Conservation (phyloP, 2,888 invertebrate genomes). For the Ecdyonurus torrentis region DNA sequence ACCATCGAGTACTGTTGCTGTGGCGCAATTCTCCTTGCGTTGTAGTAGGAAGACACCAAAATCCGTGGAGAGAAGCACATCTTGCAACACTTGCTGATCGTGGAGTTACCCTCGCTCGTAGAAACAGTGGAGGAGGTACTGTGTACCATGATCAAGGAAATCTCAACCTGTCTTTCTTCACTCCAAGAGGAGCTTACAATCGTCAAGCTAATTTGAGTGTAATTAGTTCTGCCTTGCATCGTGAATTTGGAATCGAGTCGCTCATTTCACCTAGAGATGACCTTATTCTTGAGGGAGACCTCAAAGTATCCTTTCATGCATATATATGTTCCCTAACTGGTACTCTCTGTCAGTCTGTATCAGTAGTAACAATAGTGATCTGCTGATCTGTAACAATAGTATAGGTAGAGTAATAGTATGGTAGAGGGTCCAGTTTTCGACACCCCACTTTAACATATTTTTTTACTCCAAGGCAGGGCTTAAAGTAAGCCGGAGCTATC, state of each 20-base stretch:
- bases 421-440: no score
- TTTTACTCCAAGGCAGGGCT: no score
- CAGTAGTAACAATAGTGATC: no score
- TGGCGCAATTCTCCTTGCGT: slow-evolving; percentile 92
- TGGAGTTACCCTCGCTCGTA: slow-evolving; percentile 61
- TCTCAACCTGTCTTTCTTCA: slow-evolving; percentile 84
- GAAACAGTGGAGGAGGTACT: slow-evolving; percentile 90
- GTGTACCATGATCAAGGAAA: slow-evolving; percentile 94
- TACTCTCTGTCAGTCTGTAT: no score
- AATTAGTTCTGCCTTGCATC: slow-evolving; percentile 63
- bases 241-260: slow-evolving; percentile 63
- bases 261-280: slow-evolving; percentile 71
- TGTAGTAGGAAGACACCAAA: slow-evolving; percentile 92
- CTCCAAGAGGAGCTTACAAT: slow-evolving; percentile 64
- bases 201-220: slow-evolving; percentile 76
- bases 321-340: no score
- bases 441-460: no score
- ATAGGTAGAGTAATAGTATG: no score
- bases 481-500: neutral
- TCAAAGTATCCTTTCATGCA: slow-evolving; percentile 44
- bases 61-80: slow-evolving; percentile 89
- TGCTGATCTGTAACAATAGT: no score
- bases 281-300: slow-evolving; percentile 58
- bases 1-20: slow-evolving; percentile 70
- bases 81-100: slow-evolving; percentile 43